Evolutionary conservation across 2,797 vertebrate species (phyloP), one percentile per base, ranked within the genome.

Genomic region (Remorina albescens): DNA sequence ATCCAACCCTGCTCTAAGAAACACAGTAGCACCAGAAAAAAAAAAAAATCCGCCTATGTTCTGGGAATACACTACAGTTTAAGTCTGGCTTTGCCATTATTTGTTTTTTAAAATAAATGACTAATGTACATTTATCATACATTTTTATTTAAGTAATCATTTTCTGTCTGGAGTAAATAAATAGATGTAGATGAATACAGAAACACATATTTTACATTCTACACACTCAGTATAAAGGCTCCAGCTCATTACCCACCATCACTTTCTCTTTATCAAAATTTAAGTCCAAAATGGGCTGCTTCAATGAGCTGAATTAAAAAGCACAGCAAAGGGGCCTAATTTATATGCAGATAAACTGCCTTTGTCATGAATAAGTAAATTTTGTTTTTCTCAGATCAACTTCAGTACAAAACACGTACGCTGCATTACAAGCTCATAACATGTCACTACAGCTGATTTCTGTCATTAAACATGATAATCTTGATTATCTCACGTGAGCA

Each of bases 321-420:
- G 71, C 67, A 46, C 28, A 65, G 55, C 39, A 28, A 36, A 58
- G 51, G 6, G 15, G 26, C 49, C 53, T 80, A 3, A 85, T 87
- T 80, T 64, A 67, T 56, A 86, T 70, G 82, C 56, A 85, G 70
- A 87, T 86, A 49, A 85, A 71, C 64, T 75, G 71, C 66, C 34
- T 71, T 78, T 67, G 63, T 80, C 19, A 23, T 41, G 39, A 69
- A 64, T 51, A 39, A 63, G 66, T 51, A 2, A 70, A 53, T 77
- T 80, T 57, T n/a, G 44, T 56, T 78, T 80, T 71, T 68, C 39
- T 75, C 64, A 53, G 51, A 67, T 70, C 46, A 21, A 11, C 61
- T 36, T 71, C 16, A 41, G 67, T 10, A 53, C 36, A 58, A 68
- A 68, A 56, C 47, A 46, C 26, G 32, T 21, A 67, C 19, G 28